Base-by-base conservation (phyloP, 2,113 vertebrate species). In the Thoracochromis brauschi region DNA sequence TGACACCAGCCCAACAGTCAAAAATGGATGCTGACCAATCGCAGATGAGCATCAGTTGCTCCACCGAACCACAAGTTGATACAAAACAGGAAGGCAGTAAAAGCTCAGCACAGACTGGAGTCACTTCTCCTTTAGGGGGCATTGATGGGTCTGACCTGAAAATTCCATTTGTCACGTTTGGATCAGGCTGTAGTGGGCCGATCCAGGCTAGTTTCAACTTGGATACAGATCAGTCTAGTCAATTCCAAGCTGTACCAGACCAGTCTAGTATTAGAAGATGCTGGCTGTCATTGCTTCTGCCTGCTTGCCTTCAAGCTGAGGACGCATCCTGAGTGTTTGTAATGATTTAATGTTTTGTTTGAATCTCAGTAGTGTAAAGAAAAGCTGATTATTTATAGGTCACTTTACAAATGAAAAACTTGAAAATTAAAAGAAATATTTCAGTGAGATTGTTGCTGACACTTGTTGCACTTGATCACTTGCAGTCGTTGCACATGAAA, bases 251-350 rank as follows among this genome's bases (percentile, higher is more conserved):
- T 45, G 75, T 16, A 2, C 19, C 42, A 19, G 49, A 63, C 5
- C 84, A 2, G 16, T 33, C 80, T 6, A 31, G 83, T 3, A 10
- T 53, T 3, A 55, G 86, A 82, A 88, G 91, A 84, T 19, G 5
- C 60, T 33, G 81, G 17, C 79, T 95, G 73, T 85, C 84, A 1
- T 71, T 54, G 3, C 94, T 92, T 47, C 88, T 95, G 19, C 89
- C 84, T 10, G 89, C 73, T 6, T 95, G 95, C 49, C 80, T 94
- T 40, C 82, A 82, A 21, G 29, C 54, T 17, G 49, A 89, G 4
- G 63, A 91, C 6, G 12, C 35, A 3, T 40, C 40, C 38, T 89
- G 57, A 93, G 13, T 19, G 3, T 31, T 24, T 47, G 9, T 4
- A 42, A 33, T 6, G 14, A 11, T 26, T 51, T 60, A 21, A 40